Base-by-base conservation (phyloP, 2,888 invertebrate genomes). In the Ormyrus labotus region DNA sequence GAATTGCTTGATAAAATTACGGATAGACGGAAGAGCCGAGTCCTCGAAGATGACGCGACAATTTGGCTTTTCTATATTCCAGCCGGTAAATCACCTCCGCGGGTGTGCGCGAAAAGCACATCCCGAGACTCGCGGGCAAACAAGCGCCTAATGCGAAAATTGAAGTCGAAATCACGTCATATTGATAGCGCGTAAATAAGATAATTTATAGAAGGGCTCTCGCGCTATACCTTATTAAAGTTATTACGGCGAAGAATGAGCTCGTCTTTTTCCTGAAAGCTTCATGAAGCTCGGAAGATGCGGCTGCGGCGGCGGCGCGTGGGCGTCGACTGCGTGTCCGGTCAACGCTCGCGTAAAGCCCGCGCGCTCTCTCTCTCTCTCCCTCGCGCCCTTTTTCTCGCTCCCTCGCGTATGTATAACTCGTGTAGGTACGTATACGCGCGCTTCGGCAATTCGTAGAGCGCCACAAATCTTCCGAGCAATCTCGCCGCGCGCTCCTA, bases 401-500 rank as follows among this genome's bases (percentile, higher is more conserved):
- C 34, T 34, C 34, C 4, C 34, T 34, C 34, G 34, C 34, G 34
- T 34, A 34, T 34, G 34, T 34, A 34, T 34, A 34, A 34, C 34
- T 34, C 34, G 34, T 34, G 34, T 34, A 34, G 3, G 34, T 34
- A 34, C 19, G 9, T 10, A 65, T 19, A 65, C 34, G 63, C 51
- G 58, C 48, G 64, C 79, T 65, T 65, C 47, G 75, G 80, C 65
- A 71, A 81, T 81, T 81, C 76, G 77, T 68, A 53, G 68, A 77
- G 72, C 76, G 77, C 64, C 68, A 81, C 80, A 81, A 81, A 81
- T 81, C 80, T 81, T 81, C 71, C 57, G 63, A 64, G 72, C 72
- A 77, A 81, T 81, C 77, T 77, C 80, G 71, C 47, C 53, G 34
- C 68, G 61, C 11, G 53, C 13, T 57, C 34, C 51, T 45, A 47